These are phyloP conservation scores for Phyllotreta striolata DNA, from an alignment of 2,888 invertebrate genomes.

Conservation along the genomic window DNA sequence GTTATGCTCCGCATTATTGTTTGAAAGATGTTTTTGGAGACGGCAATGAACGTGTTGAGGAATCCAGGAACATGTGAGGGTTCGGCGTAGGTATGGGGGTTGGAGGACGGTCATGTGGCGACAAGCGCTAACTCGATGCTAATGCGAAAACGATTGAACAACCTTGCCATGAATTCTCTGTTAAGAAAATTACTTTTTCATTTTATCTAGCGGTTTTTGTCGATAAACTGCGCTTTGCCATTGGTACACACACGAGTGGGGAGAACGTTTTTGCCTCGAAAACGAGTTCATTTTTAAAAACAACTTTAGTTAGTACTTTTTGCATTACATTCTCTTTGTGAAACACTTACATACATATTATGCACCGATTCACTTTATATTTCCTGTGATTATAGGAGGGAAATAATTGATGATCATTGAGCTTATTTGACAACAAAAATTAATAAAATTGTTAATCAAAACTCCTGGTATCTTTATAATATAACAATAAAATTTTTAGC, in stretches of 20 bases:
- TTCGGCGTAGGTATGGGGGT: conserved; percentile 32
- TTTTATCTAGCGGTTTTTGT: conserved; percentile 56
- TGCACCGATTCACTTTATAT: no score
- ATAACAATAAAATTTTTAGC: no score
- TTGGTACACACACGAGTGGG: conserved; percentile 17
- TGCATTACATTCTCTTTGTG: no score
- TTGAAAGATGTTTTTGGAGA: conserved; percentile 38
- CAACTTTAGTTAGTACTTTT: neutral
- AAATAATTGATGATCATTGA: no score
- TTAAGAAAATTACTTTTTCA: conserved; percentile 62
- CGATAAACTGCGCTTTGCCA: conserved; percentile 41
- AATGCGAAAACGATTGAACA: conserved; percentile 60
- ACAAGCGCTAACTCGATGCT: conserved; percentile 61
- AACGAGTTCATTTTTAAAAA: conserved; percentile 23
- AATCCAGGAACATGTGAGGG: conserved; percentile 38
- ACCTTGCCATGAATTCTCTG: conserved; percentile 61
- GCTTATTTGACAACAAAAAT: no score
- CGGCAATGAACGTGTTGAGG: conserved; percentile 39
- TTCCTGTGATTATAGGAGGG: no score
- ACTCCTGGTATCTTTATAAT: no score
- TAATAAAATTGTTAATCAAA: no score
- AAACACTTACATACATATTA: no score
- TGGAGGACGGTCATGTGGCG: conserved; percentile 54
- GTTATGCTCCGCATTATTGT: neutral
- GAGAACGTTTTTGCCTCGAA: conserved; percentile 16